phyloP scores from a whole-genome alignment of 2,888 invertebrate species.

The Lottia scabra region DNA sequence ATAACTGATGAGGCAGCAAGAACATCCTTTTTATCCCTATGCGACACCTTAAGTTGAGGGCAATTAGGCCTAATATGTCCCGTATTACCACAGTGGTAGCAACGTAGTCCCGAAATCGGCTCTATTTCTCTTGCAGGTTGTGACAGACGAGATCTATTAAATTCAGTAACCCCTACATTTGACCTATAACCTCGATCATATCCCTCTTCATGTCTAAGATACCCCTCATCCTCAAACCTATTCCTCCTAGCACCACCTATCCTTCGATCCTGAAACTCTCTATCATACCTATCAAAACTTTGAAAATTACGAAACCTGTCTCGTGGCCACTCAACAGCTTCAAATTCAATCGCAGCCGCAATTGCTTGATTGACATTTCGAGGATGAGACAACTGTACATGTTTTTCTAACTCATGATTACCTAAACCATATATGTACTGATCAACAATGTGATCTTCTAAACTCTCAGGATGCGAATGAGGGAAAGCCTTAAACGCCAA shows the following conservation, averaged over 20 bases:
- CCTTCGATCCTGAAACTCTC: too few species aligned
- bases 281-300: too few species aligned
- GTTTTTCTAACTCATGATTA: neutral
- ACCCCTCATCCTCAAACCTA: neutral
- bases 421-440: neutral
- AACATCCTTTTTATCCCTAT: too few species aligned
- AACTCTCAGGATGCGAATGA: neutral
- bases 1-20: neutral
- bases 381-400: constrained; percentile 2
- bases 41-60: neutral
- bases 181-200: neutral
- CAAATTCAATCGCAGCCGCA: neutral
- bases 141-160: neutral
- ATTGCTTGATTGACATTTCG: neutral
- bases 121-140: neutral
- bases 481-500: neutral
- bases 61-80: neutral
- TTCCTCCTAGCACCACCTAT: neutral
- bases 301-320: too few species aligned
- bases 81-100: neutral
- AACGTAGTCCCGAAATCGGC: neutral
- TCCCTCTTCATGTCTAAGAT: neutral
- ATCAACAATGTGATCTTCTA: neutral
- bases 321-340: neutral
- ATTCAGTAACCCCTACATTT: neutral